Base-by-base conservation (phyloP, 2,888 invertebrate species). In the Formica aserva region DNA sequence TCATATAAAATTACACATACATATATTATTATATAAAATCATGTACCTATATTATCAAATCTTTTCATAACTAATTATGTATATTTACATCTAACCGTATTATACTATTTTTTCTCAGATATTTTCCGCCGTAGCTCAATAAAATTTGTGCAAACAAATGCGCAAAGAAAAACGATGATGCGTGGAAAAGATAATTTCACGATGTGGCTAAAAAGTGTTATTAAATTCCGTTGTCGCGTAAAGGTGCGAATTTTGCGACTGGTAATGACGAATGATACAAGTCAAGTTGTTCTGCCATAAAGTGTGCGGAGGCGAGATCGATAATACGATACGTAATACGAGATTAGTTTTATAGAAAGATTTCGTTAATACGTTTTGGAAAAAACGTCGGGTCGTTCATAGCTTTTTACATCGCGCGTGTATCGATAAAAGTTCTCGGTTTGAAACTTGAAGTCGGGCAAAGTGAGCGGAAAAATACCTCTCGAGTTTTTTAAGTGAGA, bases 151-250 rank as follows among this genome's bases (percentile, higher is more conserved):
- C 1, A 18, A 52, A 52, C 9, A n/a, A 55, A 55, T 15, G n/a
- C n/a, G 75, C 35, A 57, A 83, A 71, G 83, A 83, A 67, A 80
- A 82, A 74, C 77, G 66, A 67, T 84, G 78, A 83, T 55, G 26
- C 32, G 35, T 32, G 66, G n/a, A 32, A 66, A 69, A 65, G 60
- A 77, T 82, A 82, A 86, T 82, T 63, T 32, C 15, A 4, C 29
- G 9, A 8, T 22, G n/a, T 52, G 15, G 26, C n/a, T 65, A 26
- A 87, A 71, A 75, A 62, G n/a, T 71, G 11, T 72, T 85, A 76
- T 83, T 83, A 85, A 69, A 87, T 83, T 74, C 8, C 11, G 2
- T 11, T 15, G 9, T 1, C n/a, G 2, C 3, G 13, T 22, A 5
- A 80, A 82, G 41, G 13, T 5, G 62, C 18, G 65, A 78, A 82